These are phyloP conservation scores for Mesoclemmys tuberculata DNA, from an alignment of 2,113 vertebrate genomes.

Conservation along the genomic window DNA sequence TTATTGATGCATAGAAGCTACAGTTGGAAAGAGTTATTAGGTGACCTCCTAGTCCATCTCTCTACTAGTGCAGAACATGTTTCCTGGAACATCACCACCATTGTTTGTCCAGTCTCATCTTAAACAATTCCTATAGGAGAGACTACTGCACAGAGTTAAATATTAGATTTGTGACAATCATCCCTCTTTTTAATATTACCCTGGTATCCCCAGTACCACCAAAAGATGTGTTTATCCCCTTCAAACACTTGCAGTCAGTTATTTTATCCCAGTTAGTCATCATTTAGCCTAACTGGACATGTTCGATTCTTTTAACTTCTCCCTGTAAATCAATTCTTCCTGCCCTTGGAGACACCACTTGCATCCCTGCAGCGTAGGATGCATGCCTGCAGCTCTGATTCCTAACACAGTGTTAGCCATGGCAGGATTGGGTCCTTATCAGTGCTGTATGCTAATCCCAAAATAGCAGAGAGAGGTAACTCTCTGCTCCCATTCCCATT, in stretches of 20 bases:
- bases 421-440: neutral
- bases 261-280: neutral
- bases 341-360: neutral
- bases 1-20: neutral
- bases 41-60: neutral
- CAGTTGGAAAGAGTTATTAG: slow-evolving; percentile 8
- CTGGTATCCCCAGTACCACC: neutral
- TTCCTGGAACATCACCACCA: neutral
- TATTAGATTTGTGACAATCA: neutral
- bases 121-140: slow-evolving; percentile 6
- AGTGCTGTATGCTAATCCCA: neutral
- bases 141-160: neutral
- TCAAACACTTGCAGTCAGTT: neutral
- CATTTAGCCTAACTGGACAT: neutral
- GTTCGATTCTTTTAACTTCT: neutral
- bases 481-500: neutral
- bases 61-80: neutral
- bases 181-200: neutral
- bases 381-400: neutral
- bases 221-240: neutral
- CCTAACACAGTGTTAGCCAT: neutral
- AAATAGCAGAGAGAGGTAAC: neutral
- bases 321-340: neutral
- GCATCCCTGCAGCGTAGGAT: neutral
- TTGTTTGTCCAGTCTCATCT: neutral